Conservation (phyloP, 2,113 vertebrate species). For the Pleuronectes platessa region DNA sequence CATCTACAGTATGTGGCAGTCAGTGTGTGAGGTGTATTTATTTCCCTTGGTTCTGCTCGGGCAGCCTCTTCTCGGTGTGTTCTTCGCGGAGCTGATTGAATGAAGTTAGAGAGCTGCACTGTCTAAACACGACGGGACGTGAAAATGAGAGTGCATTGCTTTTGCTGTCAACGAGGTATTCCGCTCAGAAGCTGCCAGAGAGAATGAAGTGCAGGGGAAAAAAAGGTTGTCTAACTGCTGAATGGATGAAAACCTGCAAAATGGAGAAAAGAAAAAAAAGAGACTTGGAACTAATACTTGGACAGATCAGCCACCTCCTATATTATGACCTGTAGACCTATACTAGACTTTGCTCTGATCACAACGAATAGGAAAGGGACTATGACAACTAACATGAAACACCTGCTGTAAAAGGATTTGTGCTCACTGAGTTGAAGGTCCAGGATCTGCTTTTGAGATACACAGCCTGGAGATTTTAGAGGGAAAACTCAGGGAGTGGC, state of each 20-base stretch:
- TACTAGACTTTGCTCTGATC: not conserved
- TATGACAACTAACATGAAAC: not conserved
- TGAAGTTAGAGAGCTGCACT: slow-evolving; percentile 13
- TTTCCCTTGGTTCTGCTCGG: slow-evolving; percentile 32
- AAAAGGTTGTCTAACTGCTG: slow-evolving; percentile 37
- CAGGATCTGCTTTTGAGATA: slow-evolving; percentile 1
- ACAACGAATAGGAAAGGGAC: not conserved
- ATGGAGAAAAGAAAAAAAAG: slow-evolving; percentile 4
- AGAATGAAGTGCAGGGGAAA: slow-evolving; percentile 15
- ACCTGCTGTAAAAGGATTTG: slow-evolving; percentile 47
- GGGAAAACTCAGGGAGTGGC: slow-evolving; percentile 6
- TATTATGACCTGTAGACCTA: too few relatives aligned
- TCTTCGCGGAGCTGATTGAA: slow-evolving; percentile 5
- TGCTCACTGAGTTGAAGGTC: slow-evolving; percentile 18
- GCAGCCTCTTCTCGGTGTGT: slow-evolving; percentile 15
- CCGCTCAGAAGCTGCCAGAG: slow-evolving; percentile 20
- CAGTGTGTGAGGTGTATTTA: slow-evolving; percentile 19
- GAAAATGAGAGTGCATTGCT: slow-evolving; percentile 40
- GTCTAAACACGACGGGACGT: slow-evolving; percentile 24
- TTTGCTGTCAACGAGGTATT: slow-evolving; percentile 34
- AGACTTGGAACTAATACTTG: slow-evolving; percentile 35
- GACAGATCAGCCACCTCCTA: slow-evolving; percentile 57
- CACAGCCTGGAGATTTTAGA: slow-evolving; percentile 17
- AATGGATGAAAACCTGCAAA: slow-evolving; percentile 55
- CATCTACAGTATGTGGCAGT: not conserved